Evolutionary conservation across 2,888 invertebrate genomes (phyloP).

Genomic region (Chrysotoxum bicinctum): DNA sequence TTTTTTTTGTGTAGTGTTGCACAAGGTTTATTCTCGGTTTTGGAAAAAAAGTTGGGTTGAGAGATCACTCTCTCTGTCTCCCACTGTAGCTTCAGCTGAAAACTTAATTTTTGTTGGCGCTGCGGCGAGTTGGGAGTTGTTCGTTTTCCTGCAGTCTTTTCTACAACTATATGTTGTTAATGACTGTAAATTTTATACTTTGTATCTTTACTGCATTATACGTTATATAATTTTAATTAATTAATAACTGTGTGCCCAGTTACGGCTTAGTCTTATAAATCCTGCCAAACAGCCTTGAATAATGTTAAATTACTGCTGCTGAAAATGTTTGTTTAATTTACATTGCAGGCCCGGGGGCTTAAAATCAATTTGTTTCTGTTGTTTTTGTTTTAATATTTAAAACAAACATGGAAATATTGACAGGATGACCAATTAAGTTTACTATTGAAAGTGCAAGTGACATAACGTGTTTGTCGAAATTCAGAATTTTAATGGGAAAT

Average conservation of each 20-base stretch:
- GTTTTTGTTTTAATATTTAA: not conserved
- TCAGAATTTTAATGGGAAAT: too few species aligned
- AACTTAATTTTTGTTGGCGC: conserved; percentile 52
- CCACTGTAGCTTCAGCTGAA: conserved; percentile 17
- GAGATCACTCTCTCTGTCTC: conserved; percentile 14
- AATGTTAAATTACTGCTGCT: conserved; percentile 2
- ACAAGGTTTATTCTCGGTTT: conserved; percentile 12
- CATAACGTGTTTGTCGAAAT: too few species aligned
- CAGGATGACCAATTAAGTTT: not conserved
- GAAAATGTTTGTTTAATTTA: not conserved
- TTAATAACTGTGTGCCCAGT: not conserved
- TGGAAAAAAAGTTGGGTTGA: not conserved
- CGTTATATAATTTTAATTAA: conserved; percentile 5
- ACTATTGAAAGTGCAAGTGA: too few species aligned
- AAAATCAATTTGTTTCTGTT: not conserved
- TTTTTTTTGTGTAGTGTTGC: conserved; percentile 30
- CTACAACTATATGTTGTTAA: not conserved
- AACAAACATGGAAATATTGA: not conserved
- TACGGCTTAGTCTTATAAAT: not conserved
- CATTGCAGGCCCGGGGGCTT: not conserved
- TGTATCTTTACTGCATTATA: not conserved
- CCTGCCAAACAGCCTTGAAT: not conserved
- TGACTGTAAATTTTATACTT: not conserved
- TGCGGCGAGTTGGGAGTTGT: conserved; percentile 9
- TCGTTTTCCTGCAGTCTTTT: not conserved